These are phyloP conservation scores for Thripadectes ignobilis DNA, from an alignment of 2,797 vertebrate genomes.

Conservation along the genomic window DNA sequence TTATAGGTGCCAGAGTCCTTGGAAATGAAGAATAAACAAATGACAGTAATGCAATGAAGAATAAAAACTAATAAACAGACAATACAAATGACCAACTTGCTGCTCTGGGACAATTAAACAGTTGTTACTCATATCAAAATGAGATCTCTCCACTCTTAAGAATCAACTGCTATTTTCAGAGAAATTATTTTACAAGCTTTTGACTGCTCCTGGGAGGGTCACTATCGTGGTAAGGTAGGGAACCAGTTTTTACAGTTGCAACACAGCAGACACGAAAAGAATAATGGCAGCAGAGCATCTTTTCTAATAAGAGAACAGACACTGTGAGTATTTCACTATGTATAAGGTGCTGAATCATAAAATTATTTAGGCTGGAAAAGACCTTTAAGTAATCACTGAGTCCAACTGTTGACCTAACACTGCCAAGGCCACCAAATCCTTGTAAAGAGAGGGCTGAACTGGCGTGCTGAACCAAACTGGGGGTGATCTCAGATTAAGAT, in stretches of 20 bases:
- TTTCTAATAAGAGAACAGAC: not conserved
- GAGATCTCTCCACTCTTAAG: not conserved
- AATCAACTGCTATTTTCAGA: constrained; percentile 19
- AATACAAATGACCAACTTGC: not conserved
- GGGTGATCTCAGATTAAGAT: not conserved
- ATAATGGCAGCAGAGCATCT: not conserved
- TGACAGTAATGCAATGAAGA: not conserved
- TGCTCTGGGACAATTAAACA: not conserved
- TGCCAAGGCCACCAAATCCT: not conserved
- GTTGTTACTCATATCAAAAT: not conserved
- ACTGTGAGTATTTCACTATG: not conserved
- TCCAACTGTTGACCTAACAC: not conserved
- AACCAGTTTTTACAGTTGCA: not conserved
- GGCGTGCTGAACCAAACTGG: not conserved
- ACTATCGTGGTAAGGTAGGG: not conserved
- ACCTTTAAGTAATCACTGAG: not conserved
- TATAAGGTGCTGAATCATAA: not conserved
- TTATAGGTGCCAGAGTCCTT: not conserved
- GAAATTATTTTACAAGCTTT: constrained; percentile 9
- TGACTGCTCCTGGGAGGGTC: not conserved
- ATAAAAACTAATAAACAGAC: not conserved
- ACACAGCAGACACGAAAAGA: not conserved
- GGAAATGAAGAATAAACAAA: constrained; percentile 5
- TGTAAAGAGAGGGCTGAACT: not conserved
- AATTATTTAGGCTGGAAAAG: not conserved